phyloP scores from a whole-genome alignment of 2,888 invertebrate species.

The Resseliella maxima region DNA sequence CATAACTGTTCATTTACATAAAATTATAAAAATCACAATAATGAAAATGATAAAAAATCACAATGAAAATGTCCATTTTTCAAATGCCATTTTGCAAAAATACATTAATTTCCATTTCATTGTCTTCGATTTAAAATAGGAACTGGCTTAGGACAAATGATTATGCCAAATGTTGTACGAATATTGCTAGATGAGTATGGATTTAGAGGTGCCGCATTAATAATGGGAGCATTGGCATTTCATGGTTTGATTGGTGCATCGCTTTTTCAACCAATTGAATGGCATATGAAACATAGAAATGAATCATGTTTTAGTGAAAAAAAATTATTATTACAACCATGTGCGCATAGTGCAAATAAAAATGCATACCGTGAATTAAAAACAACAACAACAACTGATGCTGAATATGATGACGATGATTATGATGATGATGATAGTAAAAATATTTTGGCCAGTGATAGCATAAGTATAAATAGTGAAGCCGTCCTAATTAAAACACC shows the following conservation, averaged over 20 bases:
- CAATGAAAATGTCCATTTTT: not conserved
- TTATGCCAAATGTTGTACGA: slow-evolving; percentile 78
- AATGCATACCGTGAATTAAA: slow-evolving; percentile 62
- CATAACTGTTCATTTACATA: no score
- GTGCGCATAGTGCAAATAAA: slow-evolving; percentile 63
- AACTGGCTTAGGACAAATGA: slow-evolving; percentile 79
- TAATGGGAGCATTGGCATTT: slow-evolving; percentile 74
- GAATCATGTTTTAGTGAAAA: slow-evolving; percentile 65
- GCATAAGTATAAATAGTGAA: slow-evolving; percentile 62
- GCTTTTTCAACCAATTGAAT: slow-evolving; percentile 72
- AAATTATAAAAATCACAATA: no score
- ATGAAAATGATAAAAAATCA: no score
- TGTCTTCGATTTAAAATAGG: slow-evolving; percentile 69
- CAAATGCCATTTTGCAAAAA: not conserved
- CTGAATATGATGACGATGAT: slow-evolving; percentile 55
- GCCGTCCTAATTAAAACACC: slow-evolving; percentile 49
- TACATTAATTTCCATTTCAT: not conserved
- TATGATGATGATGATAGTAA: slow-evolving; percentile 55
- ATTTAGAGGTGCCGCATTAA: slow-evolving; percentile 73
- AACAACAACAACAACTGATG: slow-evolving; percentile 56
- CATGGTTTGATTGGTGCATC: slow-evolving; percentile 74
- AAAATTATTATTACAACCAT: slow-evolving; percentile 65
- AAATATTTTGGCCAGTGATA: slow-evolving; percentile 41
- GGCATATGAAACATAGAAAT: slow-evolving; percentile 69
- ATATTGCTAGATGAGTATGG: slow-evolving; percentile 75